Conservation (phyloP, 2,797 vertebrate genomes). For the Nannoperca obscura region DNA sequence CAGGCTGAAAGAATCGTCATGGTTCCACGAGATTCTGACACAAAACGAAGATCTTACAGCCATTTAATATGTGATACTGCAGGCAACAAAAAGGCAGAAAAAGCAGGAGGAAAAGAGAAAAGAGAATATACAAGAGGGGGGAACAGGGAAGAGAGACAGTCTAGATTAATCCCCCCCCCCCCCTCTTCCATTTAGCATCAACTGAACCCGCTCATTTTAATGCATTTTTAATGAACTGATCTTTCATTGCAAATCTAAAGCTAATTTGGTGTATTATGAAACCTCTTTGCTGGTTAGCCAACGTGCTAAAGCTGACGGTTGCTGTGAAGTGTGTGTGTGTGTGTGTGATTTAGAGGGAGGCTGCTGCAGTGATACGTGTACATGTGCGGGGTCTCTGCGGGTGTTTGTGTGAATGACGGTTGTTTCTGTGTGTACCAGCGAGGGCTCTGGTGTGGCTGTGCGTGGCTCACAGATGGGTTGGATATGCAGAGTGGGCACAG, state of each 20-base stretch:
- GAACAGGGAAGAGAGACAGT: constrained; percentile 38
- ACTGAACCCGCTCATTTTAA: constrained; percentile 82
- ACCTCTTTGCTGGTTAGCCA: constrained; percentile 74
- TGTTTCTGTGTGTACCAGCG: constrained; percentile 40
- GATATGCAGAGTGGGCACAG: constrained; percentile 79
- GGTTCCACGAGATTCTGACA: constrained; percentile 13
- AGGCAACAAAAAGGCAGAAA: background rate
- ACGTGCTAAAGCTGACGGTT: constrained; percentile 55
- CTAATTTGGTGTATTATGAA: constrained; percentile 84
- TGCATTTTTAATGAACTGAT: constrained; percentile 87
- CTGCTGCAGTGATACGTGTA: constrained; percentile 34
- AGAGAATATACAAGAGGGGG: constrained; percentile 39
- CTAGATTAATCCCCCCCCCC: constrained; percentile 71
- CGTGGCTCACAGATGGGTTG: constrained; percentile 81
- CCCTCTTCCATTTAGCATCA: constrained; percentile 82
- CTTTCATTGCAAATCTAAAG: constrained; percentile 85
- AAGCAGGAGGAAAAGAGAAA: background rate
- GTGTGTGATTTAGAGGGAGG: constrained; percentile 4
- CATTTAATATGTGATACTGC: constrained; percentile 6
- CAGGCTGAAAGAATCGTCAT: constrained; percentile 6
- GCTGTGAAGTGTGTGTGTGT: constrained; percentile 13
- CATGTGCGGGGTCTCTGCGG: constrained; percentile 3
- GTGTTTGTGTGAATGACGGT: constrained; percentile 30
- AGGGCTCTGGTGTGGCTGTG: constrained; percentile 30
- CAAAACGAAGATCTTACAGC: constrained; percentile 28